A percentile compares a stretch with the other conserved stretches of the same genome.
These are phyloP conservation scores for Antheraea pernyi DNA, from an alignment of 1,140 invertebrate species.

Conservation along the genomic window DNA sequence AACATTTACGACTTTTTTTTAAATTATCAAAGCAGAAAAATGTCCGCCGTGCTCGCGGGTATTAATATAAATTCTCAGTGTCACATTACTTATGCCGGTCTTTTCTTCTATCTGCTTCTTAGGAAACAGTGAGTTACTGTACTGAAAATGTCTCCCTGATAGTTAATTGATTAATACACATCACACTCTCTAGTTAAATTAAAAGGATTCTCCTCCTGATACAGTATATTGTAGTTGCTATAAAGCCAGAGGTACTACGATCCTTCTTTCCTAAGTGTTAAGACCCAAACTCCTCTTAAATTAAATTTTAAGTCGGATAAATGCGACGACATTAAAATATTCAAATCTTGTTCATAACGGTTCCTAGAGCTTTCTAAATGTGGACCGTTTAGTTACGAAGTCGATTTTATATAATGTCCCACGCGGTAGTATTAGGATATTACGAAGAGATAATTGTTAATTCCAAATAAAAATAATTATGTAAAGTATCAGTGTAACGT, in stretches of 20 bases:
- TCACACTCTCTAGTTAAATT: neutral
- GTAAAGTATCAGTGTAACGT: too few relatives aligned
- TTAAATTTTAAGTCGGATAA: conserved; percentile 57
- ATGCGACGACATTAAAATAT: conserved; percentile 56
- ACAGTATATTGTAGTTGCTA: neutral
- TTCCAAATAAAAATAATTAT: too few relatives aligned
- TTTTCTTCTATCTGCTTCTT: too few relatives aligned
- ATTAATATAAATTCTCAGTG: too few relatives aligned
- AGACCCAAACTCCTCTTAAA: conserved; percentile 33
- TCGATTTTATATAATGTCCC: conserved; percentile 23
- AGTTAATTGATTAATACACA: too few relatives aligned
- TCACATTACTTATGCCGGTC: too few relatives aligned
- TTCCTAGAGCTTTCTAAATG: conserved; percentile 30
- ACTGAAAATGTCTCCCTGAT: too few relatives aligned
- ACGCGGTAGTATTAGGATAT: neutral
- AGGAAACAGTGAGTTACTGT: too few relatives aligned
- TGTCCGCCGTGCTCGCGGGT: too few relatives aligned
- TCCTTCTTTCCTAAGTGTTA: conserved; percentile 6
- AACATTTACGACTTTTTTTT: too few relatives aligned
- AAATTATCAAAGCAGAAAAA: too few relatives aligned
- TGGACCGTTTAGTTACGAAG: conserved; percentile 41
- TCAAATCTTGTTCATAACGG: conserved; percentile 54
- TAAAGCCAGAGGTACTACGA: neutral
- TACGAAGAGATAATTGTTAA: neutral
- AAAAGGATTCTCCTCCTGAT: neutral